Evolutionary conservation across 2,888 invertebrate genomes (phyloP).

Genomic region (Torymus texanus): DNA sequence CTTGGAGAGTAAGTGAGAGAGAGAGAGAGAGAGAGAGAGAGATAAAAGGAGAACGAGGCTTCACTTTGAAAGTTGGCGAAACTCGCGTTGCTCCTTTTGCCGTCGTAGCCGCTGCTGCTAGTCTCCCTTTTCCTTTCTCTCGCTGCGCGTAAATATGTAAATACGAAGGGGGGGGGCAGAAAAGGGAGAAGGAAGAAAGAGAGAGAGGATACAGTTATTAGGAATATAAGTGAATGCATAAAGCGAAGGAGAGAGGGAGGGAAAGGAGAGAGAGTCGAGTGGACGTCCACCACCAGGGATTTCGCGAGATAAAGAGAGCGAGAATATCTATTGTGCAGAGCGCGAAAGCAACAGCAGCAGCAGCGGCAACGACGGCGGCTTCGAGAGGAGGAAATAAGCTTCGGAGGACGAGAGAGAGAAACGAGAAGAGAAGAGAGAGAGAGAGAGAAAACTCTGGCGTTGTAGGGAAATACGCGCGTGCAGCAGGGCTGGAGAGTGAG

Average conservation of each 20-base stretch:
- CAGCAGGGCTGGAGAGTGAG: slow-evolving; percentile 14
- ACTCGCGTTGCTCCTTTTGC: slow-evolving; percentile 38
- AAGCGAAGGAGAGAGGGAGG: background rate
- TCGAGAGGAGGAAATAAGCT: background rate
- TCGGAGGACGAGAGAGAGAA: background rate
- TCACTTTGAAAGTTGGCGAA: slow-evolving; percentile 59
- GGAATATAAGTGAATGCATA: slow-evolving; percentile 55
- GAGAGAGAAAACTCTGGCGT: slow-evolving; percentile 14
- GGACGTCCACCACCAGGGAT: slow-evolving; percentile 45
- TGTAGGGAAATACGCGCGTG: slow-evolving; percentile 20
- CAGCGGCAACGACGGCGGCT: background rate
- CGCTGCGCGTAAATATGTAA: slow-evolving; percentile 68
- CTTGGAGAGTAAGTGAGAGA: slow-evolving; percentile 41
- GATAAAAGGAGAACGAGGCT: slow-evolving; percentile 40
- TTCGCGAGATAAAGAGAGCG: slow-evolving; percentile 47
- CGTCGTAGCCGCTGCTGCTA: background rate
- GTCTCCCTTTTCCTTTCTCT: slow-evolving; percentile 26
- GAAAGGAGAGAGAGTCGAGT: background rate
- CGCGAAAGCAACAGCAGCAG: too few relatives aligned
- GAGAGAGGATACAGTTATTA: slow-evolving; percentile 64
- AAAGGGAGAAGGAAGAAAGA: slow-evolving; percentile 53
- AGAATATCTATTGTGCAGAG: slow-evolving; percentile 33
- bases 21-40: too few relatives aligned
- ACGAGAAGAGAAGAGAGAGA: slow-evolving; percentile 16
- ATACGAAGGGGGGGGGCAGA: slow-evolving; percentile 56